Evolutionary conservation across 2,888 invertebrate genomes (phyloP).

Genomic region (Acanthosoma haemorrhoidale): DNA sequence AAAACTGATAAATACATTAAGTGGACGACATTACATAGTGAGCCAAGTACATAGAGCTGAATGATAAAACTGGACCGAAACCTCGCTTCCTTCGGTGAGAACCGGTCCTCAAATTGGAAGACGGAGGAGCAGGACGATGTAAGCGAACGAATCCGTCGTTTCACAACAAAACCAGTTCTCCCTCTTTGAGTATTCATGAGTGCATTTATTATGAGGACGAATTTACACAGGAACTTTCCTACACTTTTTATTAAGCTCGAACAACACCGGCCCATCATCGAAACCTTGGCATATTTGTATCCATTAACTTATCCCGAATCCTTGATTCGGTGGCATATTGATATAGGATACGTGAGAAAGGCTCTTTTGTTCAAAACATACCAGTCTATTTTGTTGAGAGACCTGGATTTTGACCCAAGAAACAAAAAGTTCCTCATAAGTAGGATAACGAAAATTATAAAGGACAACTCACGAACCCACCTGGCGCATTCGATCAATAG

Average conservation of each 20-base stretch:
- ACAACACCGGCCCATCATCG: background rate
- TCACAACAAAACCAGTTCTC: background rate
- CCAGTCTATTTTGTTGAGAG: too few relatives aligned
- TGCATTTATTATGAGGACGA: background rate
- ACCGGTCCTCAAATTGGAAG: background rate
- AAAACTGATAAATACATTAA: too few relatives aligned
- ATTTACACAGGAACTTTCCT: background rate
- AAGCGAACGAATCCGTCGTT: background rate
- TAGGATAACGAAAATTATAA: too few relatives aligned
- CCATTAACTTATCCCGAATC: background rate
- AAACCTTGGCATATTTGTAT: constrained; percentile 1
- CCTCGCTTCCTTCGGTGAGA: background rate
- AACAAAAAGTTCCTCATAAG: too few relatives aligned
- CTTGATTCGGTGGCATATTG: background rate
- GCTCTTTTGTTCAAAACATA: too few relatives aligned
- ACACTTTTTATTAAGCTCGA: background rate
- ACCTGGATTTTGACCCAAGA: too few relatives aligned
- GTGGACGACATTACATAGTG: too few relatives aligned
- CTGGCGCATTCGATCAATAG: too few relatives aligned
- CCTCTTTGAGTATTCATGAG: background rate
- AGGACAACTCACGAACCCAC: too few relatives aligned
- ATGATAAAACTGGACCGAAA: too few relatives aligned
- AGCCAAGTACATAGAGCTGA: too few relatives aligned
- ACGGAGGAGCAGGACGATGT: background rate
- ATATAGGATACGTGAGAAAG: too few relatives aligned